These are phyloP conservation scores for Helogale parvula DNA, from an alignment of 2,113 vertebrate genomes.

Conservation along the genomic window DNA sequence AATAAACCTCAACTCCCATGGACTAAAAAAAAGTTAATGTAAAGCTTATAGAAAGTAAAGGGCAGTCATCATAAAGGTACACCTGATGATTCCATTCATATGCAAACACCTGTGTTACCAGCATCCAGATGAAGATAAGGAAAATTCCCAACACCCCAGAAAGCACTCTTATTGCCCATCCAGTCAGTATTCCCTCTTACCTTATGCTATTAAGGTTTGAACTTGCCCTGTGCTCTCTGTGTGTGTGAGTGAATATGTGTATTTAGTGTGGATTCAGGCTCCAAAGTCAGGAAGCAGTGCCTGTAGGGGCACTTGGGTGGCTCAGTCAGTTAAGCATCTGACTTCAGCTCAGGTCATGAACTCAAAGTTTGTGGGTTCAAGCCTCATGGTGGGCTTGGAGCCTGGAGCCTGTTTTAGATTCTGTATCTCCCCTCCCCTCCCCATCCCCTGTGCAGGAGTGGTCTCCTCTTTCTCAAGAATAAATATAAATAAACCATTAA, in stretches of 20 bases:
- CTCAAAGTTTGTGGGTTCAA: no score
- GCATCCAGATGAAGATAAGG: not conserved
- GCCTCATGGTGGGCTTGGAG: no score
- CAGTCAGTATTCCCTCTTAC: not conserved
- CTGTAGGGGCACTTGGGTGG: not conserved
- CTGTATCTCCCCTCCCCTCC: no score
- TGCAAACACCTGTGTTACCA: not conserved
- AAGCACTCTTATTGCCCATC: no score
- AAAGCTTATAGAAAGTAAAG: not conserved
- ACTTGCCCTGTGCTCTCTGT: not conserved
- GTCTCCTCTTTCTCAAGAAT: no score
- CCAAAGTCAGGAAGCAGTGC: not conserved
- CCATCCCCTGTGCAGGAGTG: no score
- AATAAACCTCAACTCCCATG: not conserved
- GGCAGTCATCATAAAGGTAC: not conserved
- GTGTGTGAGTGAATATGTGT: not conserved
- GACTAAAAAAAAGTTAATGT: not conserved
- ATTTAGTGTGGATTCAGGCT: not conserved
- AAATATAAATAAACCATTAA: no score
- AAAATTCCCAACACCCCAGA: not conserved
- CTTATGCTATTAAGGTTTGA: not conserved
- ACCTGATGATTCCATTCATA: not conserved
- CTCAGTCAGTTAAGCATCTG: no score
- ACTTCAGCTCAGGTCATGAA: no score
- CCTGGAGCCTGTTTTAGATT: no score